These are phyloP conservation scores for Saturnia japonica DNA, from an alignment of 2,888 invertebrate genomes.

Conservation along the genomic window DNA sequence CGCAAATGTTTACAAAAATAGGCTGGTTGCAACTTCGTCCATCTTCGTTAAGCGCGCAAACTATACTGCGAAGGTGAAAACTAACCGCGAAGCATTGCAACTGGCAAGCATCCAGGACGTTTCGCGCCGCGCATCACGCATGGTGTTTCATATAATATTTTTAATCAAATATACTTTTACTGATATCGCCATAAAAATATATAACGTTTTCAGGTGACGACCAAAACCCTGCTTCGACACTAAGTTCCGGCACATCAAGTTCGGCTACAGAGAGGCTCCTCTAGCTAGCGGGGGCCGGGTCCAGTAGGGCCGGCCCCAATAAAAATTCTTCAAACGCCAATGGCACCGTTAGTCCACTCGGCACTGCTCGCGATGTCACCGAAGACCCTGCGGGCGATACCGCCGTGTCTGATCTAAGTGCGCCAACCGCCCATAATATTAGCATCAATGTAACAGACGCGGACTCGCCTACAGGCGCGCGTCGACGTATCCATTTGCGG, in stretches of 20 bases:
- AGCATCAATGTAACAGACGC: conserved; percentile 74
- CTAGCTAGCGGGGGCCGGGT: conserved; percentile 87
- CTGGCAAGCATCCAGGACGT: no score
- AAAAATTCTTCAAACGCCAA: conserved; percentile 60
- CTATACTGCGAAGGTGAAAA: no score
- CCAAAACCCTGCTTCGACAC: conserved; percentile 80
- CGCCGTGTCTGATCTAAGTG: conserved; percentile 41
- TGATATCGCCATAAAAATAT: neutral
- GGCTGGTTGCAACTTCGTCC: no score
- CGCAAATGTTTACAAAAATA: no score
- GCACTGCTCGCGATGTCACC: conserved; percentile 3
- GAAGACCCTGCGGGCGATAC: neutral
- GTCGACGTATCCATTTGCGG: conserved; percentile 73
- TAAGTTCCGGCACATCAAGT: conserved; percentile 86
- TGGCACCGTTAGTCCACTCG: neutral
- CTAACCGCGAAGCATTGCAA: no score
- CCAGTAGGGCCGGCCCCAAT: conserved; percentile 78
- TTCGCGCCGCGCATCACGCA: no score
- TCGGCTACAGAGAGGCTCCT: conserved; percentile 89
- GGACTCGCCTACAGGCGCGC: conserved; percentile 66
- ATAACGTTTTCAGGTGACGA: conserved; percentile 68
- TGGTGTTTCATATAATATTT: neutral
- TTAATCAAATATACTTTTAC: neutral
- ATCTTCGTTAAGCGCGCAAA: no score
- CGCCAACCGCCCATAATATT: conserved; percentile 53